Evolutionary conservation across 2,113 vertebrate species (phyloP).

Genomic region (Nicator chloris): DNA sequence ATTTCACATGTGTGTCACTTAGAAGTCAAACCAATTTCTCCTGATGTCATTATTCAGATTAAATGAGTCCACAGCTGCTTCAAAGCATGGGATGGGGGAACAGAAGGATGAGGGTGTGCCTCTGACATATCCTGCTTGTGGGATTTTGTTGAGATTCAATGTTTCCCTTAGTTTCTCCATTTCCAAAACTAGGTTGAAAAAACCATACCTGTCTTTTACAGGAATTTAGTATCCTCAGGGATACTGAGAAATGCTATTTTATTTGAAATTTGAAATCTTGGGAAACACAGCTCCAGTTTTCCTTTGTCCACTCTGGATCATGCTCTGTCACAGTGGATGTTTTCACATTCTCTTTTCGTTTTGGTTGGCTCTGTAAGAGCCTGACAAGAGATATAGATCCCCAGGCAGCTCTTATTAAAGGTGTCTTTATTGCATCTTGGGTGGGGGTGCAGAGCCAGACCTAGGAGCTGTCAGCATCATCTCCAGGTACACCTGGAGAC

Average conservation of each 20-base stretch:
- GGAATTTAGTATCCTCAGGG: not conserved
- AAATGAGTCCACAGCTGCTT: not conserved
- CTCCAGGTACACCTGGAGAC: too few relatives aligned
- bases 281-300: not conserved
- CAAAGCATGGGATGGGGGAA: not conserved
- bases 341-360: not conserved
- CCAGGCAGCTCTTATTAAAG: too few relatives aligned
- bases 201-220: not conserved
- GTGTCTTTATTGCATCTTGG: too few relatives aligned
- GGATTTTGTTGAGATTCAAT: not conserved
- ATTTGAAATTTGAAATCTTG: not conserved
- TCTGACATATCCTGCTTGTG: not conserved
- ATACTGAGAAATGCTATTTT: not conserved
- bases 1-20: not conserved
- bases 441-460: too few relatives aligned
- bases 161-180: not conserved
- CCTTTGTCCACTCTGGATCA: not conserved
- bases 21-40: not conserved
- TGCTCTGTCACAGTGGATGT: not conserved
- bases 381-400: too few relatives aligned
- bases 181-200: not conserved
- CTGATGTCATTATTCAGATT: not conserved
- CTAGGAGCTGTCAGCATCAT: too few relatives aligned
- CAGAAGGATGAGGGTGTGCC: not conserved
- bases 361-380: not conserved